Evolutionary conservation across 2,113 vertebrate genomes (phyloP).

Genomic region (Sinocyclocheilus anshuiensis): DNA sequence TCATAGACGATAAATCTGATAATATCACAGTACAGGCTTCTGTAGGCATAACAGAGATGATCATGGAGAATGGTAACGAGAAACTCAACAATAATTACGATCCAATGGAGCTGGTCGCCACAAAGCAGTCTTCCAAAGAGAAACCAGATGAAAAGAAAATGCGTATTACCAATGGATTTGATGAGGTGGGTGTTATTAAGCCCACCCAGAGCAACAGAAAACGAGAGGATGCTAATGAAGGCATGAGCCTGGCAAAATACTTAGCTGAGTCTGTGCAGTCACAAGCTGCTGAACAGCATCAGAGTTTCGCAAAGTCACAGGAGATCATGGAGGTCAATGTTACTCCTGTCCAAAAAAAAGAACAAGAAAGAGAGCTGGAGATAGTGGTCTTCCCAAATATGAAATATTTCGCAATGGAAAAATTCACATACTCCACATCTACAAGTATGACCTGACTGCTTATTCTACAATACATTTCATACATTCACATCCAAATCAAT

Average conservation of each 20-base stretch:
- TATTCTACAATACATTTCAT: not conserved
- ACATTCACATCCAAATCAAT: not conserved
- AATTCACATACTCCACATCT: conserved; percentile 90
- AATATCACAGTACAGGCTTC: conserved; percentile 65
- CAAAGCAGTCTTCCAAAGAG: conserved; percentile 71
- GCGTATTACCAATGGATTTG: too few species aligned
- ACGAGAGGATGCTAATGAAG: too few species aligned
- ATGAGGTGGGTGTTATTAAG: too few species aligned
- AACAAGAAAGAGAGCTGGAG: conserved; percentile 33
- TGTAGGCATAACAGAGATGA: conserved; percentile 67
- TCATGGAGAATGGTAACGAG: conserved; percentile 69
- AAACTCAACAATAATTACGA: conserved; percentile 71
- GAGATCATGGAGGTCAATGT: conserved; percentile 56
- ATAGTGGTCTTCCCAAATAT: conserved; percentile 93
- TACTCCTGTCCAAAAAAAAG: conserved; percentile 16
- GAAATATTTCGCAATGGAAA: conserved; percentile 90
- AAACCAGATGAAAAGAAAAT: too few species aligned
- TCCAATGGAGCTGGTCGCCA: conserved; percentile 66
- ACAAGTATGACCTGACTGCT: conserved; percentile 82
- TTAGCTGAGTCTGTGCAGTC: too few species aligned
- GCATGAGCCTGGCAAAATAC: too few species aligned
- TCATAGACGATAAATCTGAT: conserved; percentile 47
- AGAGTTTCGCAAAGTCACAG: conserved; percentile 12
- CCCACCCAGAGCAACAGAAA: too few species aligned
- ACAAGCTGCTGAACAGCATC: too few species aligned